Evolutionary conservation across 2,888 invertebrate species (phyloP), one percentile per base, ranked within the genome.

Genomic region (Drosophila subquinaria): DNA sequence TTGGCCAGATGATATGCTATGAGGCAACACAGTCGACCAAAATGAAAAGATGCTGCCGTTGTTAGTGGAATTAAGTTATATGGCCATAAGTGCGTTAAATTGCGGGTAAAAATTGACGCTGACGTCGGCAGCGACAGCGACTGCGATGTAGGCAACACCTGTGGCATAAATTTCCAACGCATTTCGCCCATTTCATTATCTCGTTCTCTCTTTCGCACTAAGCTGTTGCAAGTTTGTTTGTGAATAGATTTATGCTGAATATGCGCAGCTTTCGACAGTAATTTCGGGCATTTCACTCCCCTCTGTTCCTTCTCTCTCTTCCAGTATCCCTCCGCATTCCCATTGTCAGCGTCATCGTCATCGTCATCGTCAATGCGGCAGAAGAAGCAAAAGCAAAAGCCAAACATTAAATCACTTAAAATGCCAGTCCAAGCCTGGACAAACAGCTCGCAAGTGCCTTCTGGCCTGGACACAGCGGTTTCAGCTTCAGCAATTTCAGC

Each of bases 321-420:
- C 27, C 35, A 15, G 1, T 33, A 11, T 9, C 23, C 42, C 9
- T 3, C 11, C 10, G 20, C 23, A 15, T 3, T n/a, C 15, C 38
- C 50, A 1, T 15, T 27, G 33, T 9, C 62, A 73, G 60, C 59
- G 53, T 51, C 62, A 73, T 63, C 59, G 53, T 51, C 82, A 68
- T 73, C 62, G 69, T 63, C 61, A 53, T 51, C 82, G 66, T 73
- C 76, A 74, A 71, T 77, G 66, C 70, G 43, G 62, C 62, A 68
- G n/a, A 23, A 27, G 82, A 23, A 27, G 86, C 70, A 81, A 84
- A 88, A 89, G 86, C 70, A 81, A 87, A 88, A 89, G 88, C 77
- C 85, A 89, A 85, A 89, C 87, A 89, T 89, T 84, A 89, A 85
- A 89, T 89, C 85, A 89, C 85, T 85, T 85, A 79, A 85, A 85